phyloP scores from a whole-genome alignment of 2,888 invertebrate species.

The Criorhina ranunculi region DNA sequence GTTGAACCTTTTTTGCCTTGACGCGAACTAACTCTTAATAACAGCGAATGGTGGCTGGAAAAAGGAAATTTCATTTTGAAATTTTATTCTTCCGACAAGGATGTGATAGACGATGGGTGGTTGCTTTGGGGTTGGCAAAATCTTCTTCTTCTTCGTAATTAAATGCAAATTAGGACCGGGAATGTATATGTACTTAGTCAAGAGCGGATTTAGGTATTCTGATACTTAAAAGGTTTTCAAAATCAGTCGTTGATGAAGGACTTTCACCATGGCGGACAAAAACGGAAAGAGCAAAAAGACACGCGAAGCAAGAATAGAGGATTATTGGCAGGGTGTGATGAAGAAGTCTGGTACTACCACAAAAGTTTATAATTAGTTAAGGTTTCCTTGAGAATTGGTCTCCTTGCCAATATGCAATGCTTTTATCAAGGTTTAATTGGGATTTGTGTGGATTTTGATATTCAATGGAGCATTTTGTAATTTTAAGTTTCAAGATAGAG shows the following conservation, averaged over 20 bases:
- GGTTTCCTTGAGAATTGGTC: slow-evolving; percentile 44
- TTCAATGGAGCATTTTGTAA: slow-evolving; percentile 24
- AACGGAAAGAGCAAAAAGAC: neutral
- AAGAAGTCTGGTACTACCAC: slow-evolving; percentile 23
- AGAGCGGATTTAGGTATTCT: slow-evolving; percentile 62
- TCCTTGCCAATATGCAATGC: slow-evolving; percentile 15
- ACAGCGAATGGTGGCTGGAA: slow-evolving; percentile 64
- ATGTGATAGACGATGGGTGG: slow-evolving; percentile 55
- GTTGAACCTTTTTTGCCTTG: slow-evolving; percentile 30
- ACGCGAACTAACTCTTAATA: slow-evolving; percentile 69
- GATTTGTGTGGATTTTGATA: slow-evolving; percentile 21
- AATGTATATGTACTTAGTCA: slow-evolving; percentile 56
- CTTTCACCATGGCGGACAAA: slow-evolving; percentile 14
- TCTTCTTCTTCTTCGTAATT: slow-evolving; percentile 59
- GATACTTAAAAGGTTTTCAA: slow-evolving; percentile 57
- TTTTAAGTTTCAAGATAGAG: neutral
- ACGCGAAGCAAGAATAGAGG: slow-evolving; percentile 13
- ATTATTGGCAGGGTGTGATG: slow-evolving; percentile 20
- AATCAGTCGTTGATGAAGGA: slow-evolving; percentile 59
- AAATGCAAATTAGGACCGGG: slow-evolving; percentile 72
- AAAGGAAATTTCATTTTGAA: slow-evolving; percentile 69
- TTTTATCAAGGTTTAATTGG: slow-evolving; percentile 5
- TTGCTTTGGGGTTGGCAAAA: slow-evolving; percentile 4
- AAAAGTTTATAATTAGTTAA: slow-evolving; percentile 63
- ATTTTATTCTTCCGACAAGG: slow-evolving; percentile 72